Conservation (phyloP, 1,140 invertebrate genomes). For the Tribolium castaneum region DNA sequence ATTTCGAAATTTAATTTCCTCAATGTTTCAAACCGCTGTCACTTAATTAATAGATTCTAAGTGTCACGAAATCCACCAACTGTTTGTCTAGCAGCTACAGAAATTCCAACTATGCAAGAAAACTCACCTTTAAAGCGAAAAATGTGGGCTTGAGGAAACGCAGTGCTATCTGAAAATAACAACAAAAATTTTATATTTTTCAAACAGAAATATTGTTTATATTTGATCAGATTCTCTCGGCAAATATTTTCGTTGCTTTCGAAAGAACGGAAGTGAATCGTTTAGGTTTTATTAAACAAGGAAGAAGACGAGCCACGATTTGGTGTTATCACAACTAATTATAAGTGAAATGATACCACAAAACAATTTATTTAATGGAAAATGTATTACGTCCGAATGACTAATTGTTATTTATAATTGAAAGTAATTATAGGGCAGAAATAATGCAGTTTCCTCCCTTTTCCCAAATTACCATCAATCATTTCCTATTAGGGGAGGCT, state of each 20-base stretch:
- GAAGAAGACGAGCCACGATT: neutral
- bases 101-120: neutral
- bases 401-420: constrained; percentile 28
- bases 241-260: neutral
- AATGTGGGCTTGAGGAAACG: neutral
- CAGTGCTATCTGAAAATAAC: constrained; percentile 20
- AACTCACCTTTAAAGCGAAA: neutral
- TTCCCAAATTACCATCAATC: constrained; percentile 25
- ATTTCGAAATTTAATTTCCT: constrained; percentile 11
- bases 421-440: constrained; percentile 17
- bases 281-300: neutral
- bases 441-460: constrained; percentile 15
- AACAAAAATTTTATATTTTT: neutral
- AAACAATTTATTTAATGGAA: constrained; percentile 26
- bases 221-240: neutral
- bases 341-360: neutral
- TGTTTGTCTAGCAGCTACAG: neutral
- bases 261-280: neutral
- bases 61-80: neutral
- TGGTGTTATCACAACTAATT: neutral
- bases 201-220: neutral
- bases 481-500: neutral
- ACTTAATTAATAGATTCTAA: constrained; percentile 4
- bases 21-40: neutral
- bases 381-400: constrained; percentile 26